Base-by-base conservation (phyloP, 2,113 vertebrate species). In the Lampris incognitus region DNA sequence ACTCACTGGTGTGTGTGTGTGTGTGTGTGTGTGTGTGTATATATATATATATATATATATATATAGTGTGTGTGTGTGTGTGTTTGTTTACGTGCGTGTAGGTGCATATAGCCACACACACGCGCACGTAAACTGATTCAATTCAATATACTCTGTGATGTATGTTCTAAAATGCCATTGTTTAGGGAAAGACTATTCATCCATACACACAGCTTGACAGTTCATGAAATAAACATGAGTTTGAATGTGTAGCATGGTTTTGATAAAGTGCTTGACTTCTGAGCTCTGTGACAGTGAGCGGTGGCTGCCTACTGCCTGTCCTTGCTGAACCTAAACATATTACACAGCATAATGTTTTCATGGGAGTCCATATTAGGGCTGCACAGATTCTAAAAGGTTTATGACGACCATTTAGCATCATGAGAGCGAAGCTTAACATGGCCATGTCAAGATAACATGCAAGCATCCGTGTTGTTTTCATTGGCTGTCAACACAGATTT, bases 401-500 rank as follows among this genome's bases (percentile, higher is more conserved):
- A 94, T 90, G 92, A 91, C 87, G 92, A 89, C 92, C 93, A 91
- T 94, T 94, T 92, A 95, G 90, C 92, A 91, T 91, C 91, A 83
- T 69, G 86, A 89, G 91, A 92, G 92, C 73, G 79, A 63, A 88
- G 94, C 94, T 94, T 94, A 93, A 90, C 93, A 91, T 90, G 93
- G 93, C 89, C 92, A 87, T 92, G 93, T 93, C 92, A 94, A 94
- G 94, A 94, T 94, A 95, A 94, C 94, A 94, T 92, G 92, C 91
- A 91, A 93, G 93, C 91, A 90, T 92, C 91, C 85, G 78, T 91
- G 92, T 92, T 93, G 93, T 94, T 94, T 94, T 94, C 93, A 94
- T 84, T 92, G 93, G 91, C 92, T 95, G 94, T 95, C 93, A 94
- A 91, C 89, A 93, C 82, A 90, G 93, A 95, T 95, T 95, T 94